Conservation (phyloP, 2,888 invertebrate genomes). For the Dolichopus griseipennis region DNA sequence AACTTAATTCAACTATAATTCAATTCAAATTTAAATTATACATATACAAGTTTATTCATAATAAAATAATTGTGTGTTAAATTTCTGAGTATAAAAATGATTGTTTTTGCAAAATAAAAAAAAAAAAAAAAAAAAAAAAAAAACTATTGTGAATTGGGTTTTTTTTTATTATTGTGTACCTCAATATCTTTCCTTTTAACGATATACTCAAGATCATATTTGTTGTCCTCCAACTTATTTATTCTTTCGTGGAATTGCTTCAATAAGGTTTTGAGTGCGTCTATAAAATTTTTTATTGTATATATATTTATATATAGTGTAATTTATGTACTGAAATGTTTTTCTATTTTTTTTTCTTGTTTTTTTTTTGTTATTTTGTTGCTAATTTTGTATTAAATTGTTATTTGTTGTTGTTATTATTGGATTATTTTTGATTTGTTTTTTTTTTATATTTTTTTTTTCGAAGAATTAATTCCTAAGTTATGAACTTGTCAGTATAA, state of each 20-base stretch:
- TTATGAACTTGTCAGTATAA: too few relatives aligned
- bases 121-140: slow-evolving; percentile 16
- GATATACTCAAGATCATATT: slow-evolving; percentile 97
- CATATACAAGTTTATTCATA: too few relatives aligned
- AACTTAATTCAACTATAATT: too few relatives aligned
- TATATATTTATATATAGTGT: background rate
- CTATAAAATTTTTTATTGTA: slow-evolving; percentile 47
- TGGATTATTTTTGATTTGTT: too few relatives aligned
- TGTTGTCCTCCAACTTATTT: slow-evolving; percentile 79
- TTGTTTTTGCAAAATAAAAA: slow-evolving; percentile 11
- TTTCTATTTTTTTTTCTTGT: slow-evolving; percentile 18
- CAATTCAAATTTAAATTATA: too few relatives aligned
- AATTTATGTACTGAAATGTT: slow-evolving; percentile 13
- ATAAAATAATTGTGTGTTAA: too few relatives aligned
- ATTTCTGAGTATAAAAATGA: too few relatives aligned
- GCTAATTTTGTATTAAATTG: background rate
- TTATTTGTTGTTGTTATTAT: too few relatives aligned
- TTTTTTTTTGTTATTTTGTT: slow-evolving; percentile 9
- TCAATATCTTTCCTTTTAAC: slow-evolving; percentile 98
- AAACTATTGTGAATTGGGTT: background rate
- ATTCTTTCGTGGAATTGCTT: slow-evolving; percentile 86
- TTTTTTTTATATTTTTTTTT: too few relatives aligned
- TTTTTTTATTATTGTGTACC: slow-evolving; percentile 55
- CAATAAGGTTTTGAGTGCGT: slow-evolving; percentile 64
- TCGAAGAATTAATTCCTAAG: too few relatives aligned